Evolutionary conservation across 2,797 vertebrate genomes (phyloP), one percentile per base, ranked within the genome.

Genomic region (Platalea minor): DNA sequence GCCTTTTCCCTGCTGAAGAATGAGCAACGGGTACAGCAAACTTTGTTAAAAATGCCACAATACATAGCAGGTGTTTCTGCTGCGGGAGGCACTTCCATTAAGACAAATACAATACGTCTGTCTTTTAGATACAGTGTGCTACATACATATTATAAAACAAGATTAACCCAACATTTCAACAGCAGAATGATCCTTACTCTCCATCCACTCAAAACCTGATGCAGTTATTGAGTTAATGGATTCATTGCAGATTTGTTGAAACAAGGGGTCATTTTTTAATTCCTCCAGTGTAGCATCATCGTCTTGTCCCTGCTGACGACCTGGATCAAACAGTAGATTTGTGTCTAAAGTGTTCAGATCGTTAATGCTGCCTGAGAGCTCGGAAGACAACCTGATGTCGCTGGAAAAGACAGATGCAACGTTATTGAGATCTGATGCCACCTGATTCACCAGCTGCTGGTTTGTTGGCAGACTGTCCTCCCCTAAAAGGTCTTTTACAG

Each of bases 121-220:
- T 98, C 98, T 98, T 97, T 98, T 98, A 98, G 97, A 98, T 98
- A 98, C 98, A 98, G 98, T 98, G 98, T 98, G 99, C 98, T 99
- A 98, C 98, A 98, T 99, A 98, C 98, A 98, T 98, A 96, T 97
- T 97, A 98, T 97, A 98, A 97, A 98, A 98, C 94, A 97, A 96
- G 98, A 98, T 99, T 98, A 99, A 97, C 98, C 99, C 99, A 98
- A 98, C 99, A 99, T 99, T 98, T 99, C 99, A 96, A 99, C 99
- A 91, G 99, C 98, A 94, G 99, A 98, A 97, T 99, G 99, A 98
- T 99, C 99, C 98, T 99, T 99, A 98, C 98, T 99, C 96, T 99
- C 99, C 95, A 99, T 98, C 99, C 99, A 99, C 93, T 99, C 99
- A 93, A 99, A 99, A 96, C 99, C 99, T 85, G 99, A 97, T 53